These are phyloP conservation scores for Setophaga coronata DNA, from an alignment of 2,113 vertebrate species.

Conservation along the genomic window DNA sequence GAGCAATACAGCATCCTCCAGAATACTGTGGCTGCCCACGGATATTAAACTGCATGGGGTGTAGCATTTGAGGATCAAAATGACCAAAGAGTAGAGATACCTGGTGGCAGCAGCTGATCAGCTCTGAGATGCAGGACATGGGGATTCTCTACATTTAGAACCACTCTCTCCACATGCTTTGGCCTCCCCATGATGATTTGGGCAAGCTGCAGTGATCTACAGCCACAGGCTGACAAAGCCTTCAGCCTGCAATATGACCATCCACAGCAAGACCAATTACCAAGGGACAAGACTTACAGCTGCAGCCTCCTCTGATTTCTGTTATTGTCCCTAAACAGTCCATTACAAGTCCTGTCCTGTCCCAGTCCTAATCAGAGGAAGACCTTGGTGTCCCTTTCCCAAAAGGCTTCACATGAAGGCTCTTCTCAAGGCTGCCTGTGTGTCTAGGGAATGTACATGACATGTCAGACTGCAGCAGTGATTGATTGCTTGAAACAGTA, in stretches of 20 bases:
- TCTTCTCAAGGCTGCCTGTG: background rate
- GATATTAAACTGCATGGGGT: accelerated
- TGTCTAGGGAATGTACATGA: background rate
- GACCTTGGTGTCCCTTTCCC: background rate
- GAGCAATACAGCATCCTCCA: background rate
- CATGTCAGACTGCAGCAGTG: background rate
- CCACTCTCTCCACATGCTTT: background rate
- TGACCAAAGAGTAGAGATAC: background rate
- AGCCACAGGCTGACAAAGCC: background rate
- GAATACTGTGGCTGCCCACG: too few species aligned
- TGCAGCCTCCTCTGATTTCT: background rate
- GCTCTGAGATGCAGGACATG: background rate
- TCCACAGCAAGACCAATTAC: background rate
- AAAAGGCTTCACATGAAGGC: background rate
- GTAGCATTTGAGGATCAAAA: background rate
- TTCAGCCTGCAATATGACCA: background rate
- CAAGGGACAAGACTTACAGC: background rate
- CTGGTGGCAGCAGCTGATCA: background rate
- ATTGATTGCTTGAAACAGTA: background rate
- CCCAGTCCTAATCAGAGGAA: background rate
- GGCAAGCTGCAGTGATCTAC: background rate
- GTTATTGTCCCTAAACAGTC: background rate
- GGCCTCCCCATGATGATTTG: background rate
- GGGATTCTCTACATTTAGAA: background rate
- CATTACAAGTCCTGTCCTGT: background rate